Conservation (phyloP, 2,113 vertebrate species). For the Vulpes ferrilata region DNA sequence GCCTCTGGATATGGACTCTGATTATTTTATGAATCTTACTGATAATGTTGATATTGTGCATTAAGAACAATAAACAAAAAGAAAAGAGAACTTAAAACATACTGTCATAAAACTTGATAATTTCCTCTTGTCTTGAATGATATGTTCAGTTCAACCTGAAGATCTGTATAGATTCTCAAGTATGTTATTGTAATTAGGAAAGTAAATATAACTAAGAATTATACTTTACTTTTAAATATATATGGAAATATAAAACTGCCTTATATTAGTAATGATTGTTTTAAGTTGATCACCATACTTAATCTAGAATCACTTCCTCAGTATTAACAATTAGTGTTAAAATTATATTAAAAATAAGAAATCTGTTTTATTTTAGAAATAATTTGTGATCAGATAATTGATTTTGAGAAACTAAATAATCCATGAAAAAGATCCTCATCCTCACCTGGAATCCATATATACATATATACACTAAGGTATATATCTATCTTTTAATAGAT, state of each 20-base stretch:
- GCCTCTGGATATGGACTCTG: background rate
- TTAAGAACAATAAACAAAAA: background rate
- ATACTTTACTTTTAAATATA: slow-evolving; percentile 10
- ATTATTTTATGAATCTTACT: slow-evolving; percentile 14
- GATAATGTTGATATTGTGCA: background rate
- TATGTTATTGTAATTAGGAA: background rate
- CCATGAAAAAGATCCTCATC: background rate
- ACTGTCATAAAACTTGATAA: background rate
- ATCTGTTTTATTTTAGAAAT: background rate
- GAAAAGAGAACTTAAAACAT: background rate
- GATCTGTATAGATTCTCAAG: background rate
- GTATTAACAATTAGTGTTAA: background rate
- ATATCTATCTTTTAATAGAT: background rate
- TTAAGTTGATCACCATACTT: background rate
- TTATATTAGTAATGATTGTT: background rate
- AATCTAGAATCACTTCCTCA: background rate
- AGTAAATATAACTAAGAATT: background rate
- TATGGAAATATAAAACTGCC: background rate
- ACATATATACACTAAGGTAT: background rate
- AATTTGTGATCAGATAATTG: background rate
- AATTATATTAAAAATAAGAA: background rate
- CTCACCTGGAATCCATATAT: background rate
- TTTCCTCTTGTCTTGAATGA: background rate
- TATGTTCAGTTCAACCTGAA: background rate
- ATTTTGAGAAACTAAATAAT: background rate